Percentiles rank a stretch among this genome's conserved stretches.
phyloP scores from a whole-genome alignment of 2,797 vertebrate species.

The Myotis findleyi region DNA sequence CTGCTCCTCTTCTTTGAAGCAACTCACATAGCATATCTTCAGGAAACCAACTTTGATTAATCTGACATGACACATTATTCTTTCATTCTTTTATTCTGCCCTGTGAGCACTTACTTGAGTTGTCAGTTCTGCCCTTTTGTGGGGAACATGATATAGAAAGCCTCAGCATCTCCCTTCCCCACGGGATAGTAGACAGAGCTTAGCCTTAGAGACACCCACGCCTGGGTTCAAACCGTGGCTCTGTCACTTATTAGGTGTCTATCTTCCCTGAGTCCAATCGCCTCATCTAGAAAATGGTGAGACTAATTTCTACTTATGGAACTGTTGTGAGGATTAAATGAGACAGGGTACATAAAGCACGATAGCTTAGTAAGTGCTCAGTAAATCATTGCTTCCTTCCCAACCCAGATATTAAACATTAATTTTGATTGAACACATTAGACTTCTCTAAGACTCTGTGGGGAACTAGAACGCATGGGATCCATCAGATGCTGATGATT shows the following conservation, averaged over 20 bases:
- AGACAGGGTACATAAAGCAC: background rate
- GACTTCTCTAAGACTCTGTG: background rate
- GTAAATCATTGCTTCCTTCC: background rate
- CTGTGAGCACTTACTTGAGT: background rate
- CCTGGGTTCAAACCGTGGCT: background rate
- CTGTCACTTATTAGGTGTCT: background rate
- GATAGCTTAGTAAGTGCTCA: background rate
- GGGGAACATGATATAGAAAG: background rate
- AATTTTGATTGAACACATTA: background rate
- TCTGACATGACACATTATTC: background rate
- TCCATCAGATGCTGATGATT: background rate
- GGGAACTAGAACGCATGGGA: background rate
- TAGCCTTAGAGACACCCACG: background rate
- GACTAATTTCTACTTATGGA: background rate
- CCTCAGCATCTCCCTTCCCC: background rate
- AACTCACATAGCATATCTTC: background rate
- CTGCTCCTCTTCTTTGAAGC: background rate
- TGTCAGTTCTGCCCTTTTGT: background rate
- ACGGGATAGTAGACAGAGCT: background rate
- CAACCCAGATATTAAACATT: background rate
- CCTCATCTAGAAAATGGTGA: background rate
- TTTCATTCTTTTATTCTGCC: conserved; percentile 14
- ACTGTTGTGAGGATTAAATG: background rate
- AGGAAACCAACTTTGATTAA: background rate
- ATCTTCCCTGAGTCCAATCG: background rate